Evolutionary conservation across 2,888 invertebrate genomes (phyloP).

Genomic region (Chrysomela aeneicollis): DNA sequence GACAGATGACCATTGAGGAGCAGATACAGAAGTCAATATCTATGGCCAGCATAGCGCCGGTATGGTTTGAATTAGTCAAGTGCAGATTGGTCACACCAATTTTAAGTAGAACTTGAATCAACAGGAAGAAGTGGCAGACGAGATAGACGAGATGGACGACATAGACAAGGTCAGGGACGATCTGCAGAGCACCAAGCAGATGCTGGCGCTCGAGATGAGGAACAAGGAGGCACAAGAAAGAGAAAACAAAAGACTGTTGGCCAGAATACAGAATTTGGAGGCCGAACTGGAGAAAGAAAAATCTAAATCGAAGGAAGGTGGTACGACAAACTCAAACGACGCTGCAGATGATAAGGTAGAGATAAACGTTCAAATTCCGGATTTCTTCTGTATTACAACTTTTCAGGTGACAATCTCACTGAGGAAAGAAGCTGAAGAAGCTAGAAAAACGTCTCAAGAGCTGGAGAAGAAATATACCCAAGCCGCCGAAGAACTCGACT

Average conservation of each 20-base stretch:
- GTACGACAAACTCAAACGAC: conserved; percentile 37
- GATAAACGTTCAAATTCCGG: no score
- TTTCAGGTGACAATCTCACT: conserved; percentile 69
- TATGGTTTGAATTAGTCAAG: conserved; percentile 41
- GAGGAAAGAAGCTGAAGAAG: conserved; percentile 78
- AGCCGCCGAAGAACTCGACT: conserved; percentile 79
- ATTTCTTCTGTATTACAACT: no score
- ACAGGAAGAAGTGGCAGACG: conserved; percentile 61
- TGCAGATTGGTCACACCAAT: not conserved
- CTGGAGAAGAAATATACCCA: conserved; percentile 81
- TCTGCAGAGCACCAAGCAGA: conserved; percentile 89
- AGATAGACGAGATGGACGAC: conserved; percentile 88
- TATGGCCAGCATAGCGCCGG: conserved; percentile 67
- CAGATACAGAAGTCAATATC: conserved; percentile 86
- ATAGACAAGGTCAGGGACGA: conserved; percentile 91
- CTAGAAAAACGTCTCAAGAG: conserved; percentile 80
- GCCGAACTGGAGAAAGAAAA: conserved; percentile 76
- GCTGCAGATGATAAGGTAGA: conserved; percentile 57
- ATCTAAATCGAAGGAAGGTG: conserved; percentile 45
- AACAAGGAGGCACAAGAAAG: conserved; percentile 81
- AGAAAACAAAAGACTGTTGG: conserved; percentile 84
- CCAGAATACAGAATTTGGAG: conserved; percentile 81
- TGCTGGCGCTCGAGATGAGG: conserved; percentile 83
- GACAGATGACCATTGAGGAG: conserved; percentile 91
- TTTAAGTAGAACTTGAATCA: not conserved